phyloP scores from a whole-genome alignment of 2,888 invertebrate species.

The Tipula lateralis region DNA sequence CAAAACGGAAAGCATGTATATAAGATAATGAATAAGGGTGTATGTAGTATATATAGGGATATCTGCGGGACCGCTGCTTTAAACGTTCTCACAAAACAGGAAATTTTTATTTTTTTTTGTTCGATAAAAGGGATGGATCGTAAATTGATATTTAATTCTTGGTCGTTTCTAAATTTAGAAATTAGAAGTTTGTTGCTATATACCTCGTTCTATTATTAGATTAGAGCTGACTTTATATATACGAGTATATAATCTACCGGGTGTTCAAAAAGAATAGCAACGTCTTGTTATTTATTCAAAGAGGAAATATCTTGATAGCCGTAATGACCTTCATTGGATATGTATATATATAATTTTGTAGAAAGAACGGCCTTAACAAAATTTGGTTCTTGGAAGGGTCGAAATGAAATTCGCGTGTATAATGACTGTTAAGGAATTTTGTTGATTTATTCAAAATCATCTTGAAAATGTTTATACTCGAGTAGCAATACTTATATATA shows the following conservation, averaged over 20 bases:
- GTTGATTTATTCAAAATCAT: not conserved
- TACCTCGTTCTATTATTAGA: not conserved
- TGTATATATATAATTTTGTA: too few species aligned
- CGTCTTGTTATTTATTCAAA: not conserved
- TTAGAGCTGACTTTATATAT: too few species aligned
- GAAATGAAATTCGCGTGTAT: not conserved
- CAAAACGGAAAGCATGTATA: not conserved
- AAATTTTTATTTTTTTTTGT: not conserved
- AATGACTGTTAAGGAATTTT: not conserved
- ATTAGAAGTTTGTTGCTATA: not conserved
- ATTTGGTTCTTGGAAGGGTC: not conserved
- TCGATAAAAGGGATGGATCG: not conserved
- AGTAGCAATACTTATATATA: too few species aligned
- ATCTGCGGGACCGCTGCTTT: not conserved
- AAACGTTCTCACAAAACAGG: not conserved
- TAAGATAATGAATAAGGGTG: not conserved
- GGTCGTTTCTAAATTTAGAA: conserved; percentile 4
- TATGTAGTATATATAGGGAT: not conserved
- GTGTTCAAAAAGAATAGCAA: not conserved
- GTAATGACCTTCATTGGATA: not conserved
- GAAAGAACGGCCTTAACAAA: not conserved
- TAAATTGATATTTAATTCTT: conserved; percentile 11
- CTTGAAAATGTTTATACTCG: not conserved
- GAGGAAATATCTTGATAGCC: not conserved
- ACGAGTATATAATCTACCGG: not conserved